These are phyloP conservation scores for Myotis findleyi DNA, from an alignment of 2,797 vertebrate species.

Conservation along the genomic window DNA sequence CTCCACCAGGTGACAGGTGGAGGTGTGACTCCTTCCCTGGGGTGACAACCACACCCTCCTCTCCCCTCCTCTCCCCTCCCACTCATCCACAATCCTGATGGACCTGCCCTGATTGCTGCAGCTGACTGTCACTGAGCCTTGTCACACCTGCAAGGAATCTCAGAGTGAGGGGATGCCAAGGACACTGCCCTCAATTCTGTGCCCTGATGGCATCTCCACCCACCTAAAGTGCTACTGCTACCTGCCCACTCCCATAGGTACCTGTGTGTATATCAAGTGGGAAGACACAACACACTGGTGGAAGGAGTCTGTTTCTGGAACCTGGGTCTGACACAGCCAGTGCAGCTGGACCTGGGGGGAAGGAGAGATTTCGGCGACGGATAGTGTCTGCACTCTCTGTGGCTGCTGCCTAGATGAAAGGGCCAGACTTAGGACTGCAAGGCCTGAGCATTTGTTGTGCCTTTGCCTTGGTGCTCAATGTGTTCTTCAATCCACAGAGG, in stretches of 20 bases:
- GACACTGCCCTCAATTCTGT: not conserved
- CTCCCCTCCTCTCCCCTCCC: rapidly evolving
- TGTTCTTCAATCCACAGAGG: not conserved
- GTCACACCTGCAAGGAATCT: not conserved
- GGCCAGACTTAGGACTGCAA: rapidly evolving
- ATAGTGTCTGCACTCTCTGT: not conserved
- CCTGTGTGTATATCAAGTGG: not conserved
- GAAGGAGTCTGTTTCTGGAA: not conserved
- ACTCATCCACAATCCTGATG: rapidly evolving
- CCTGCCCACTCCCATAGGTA: rapidly evolving
- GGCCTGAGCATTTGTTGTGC: rapidly evolving
- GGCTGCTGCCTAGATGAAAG: no score
- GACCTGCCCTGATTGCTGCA: slow-evolving; percentile 8
- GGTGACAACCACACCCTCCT: not conserved
- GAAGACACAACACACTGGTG: not conserved
- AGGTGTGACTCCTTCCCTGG: not conserved
- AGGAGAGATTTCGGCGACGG: rapidly evolving
- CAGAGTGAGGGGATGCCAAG: not conserved
- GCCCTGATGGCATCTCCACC: not conserved
- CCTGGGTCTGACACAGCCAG: rapidly evolving
- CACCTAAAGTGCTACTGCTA: not conserved
- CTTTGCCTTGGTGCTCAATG: not conserved
- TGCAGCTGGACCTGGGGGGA: not conserved
- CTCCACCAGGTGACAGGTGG: not conserved
- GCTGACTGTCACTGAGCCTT: rapidly evolving